phyloP scores from a whole-genome alignment of 2,113 vertebrate genomes.

The Sceloporus undulatus region DNA sequence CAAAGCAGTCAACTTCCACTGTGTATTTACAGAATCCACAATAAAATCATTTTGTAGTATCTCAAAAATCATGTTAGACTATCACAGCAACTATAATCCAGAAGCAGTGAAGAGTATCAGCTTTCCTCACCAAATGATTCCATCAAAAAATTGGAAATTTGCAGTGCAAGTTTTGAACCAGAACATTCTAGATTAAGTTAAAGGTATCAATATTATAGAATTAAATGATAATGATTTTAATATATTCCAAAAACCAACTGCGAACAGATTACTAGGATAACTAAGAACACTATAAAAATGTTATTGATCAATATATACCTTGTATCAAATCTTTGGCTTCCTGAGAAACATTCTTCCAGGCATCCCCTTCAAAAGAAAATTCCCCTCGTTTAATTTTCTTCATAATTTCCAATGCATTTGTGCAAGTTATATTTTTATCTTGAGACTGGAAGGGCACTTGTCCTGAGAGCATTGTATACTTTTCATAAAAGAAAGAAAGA shows the following conservation, averaged over 20 bases:
- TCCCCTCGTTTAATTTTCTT: constrained; percentile 98
- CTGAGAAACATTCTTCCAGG: constrained; percentile 96
- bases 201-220: background rate
- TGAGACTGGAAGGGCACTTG: constrained; percentile 97
- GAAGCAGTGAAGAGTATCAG: background rate
- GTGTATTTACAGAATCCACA: background rate
- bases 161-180: background rate
- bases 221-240: background rate
- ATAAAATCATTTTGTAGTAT: background rate
- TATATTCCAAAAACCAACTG: background rate
- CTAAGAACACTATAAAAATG: background rate
- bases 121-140: background rate
- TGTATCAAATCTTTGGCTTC: constrained; percentile 97
- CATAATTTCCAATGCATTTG: constrained; percentile 96
- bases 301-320: constrained; percentile 75
- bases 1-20: background rate
- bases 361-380: constrained; percentile 97
- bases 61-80: background rate
- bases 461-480: constrained; percentile 99
- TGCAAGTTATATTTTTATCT: constrained; percentile 89
- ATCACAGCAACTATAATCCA: background rate
- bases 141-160: background rate
- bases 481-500: constrained; percentile 49
- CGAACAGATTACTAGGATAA: background rate
- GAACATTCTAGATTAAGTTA: background rate